These are phyloP conservation scores for Halcyon malimbica DNA, from an alignment of 2,113 vertebrate species.

Conservation along the genomic window DNA sequence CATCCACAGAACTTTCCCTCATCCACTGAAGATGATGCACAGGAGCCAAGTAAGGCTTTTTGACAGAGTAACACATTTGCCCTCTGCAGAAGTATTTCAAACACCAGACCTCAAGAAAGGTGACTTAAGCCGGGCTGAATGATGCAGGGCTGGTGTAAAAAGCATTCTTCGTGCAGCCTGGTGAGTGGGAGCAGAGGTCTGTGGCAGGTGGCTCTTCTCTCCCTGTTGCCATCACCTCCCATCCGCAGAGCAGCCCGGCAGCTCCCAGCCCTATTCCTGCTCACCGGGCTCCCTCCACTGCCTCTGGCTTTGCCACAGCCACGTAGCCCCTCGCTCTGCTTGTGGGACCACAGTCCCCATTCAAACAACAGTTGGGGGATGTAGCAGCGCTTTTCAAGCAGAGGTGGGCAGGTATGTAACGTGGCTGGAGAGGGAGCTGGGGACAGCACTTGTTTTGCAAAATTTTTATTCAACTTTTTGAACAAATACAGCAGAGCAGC, in stretches of 20 bases:
- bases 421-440: background rate
- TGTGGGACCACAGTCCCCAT: background rate
- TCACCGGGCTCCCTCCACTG: fast-evolving
- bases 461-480: background rate
- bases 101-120: background rate
- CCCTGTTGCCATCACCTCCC: background rate
- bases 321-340: fast-evolving
- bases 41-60: background rate
- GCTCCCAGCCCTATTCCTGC: background rate
- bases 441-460: background rate
- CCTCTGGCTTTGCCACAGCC: background rate
- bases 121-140: fast-evolving
- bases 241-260: background rate
- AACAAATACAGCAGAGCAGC: background rate
- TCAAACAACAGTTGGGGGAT: background rate
- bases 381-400: background rate
- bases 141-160: background rate
- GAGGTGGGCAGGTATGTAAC: background rate
- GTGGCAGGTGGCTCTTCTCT: background rate
- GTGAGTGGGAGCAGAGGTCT: fast-evolving
- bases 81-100: background rate
- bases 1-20: too few relatives aligned
- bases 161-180: background rate
- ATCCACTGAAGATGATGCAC: background rate
- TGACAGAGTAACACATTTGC: background rate